phyloP scores from a whole-genome alignment of 2,888 invertebrate species.

The Coelinius sp. region DNA sequence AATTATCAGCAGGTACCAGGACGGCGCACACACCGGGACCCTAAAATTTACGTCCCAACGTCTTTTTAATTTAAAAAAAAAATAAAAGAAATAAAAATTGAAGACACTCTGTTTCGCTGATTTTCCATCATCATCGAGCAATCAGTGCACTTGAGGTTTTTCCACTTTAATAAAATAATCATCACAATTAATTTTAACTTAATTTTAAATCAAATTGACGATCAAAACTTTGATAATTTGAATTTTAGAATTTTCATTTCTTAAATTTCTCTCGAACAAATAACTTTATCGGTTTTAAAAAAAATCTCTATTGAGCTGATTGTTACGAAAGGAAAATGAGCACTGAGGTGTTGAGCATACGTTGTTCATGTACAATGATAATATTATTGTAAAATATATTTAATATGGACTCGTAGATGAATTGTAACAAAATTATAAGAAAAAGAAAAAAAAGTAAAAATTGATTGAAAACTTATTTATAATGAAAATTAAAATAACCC shows the following conservation, averaged over 20 bases:
- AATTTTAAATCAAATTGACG: background rate
- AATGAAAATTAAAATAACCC: background rate
- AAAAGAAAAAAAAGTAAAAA: no score
- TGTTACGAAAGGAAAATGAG: slow-evolving; percentile 56
- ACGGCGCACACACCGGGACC: slow-evolving; percentile 65
- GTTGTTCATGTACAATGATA: slow-evolving; percentile 70
- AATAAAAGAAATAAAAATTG: background rate
- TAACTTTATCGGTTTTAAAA: background rate
- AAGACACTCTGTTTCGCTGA: background rate
- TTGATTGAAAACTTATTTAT: background rate
- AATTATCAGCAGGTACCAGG: slow-evolving; percentile 58
- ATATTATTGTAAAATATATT: slow-evolving; percentile 70
- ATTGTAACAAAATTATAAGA: background rate
- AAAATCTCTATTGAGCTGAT: slow-evolving; percentile 47
- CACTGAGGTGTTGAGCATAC: slow-evolving; percentile 65
- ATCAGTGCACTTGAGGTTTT: slow-evolving; percentile 57
- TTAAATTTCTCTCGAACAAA: background rate
- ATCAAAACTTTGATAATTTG: background rate
- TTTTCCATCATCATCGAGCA: slow-evolving; percentile 36
- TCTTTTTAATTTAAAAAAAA: slow-evolving; percentile 54
- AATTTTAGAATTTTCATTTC: slow-evolving; percentile 9
- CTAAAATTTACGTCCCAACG: slow-evolving; percentile 62
- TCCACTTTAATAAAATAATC: slow-evolving; percentile 5
- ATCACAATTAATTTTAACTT: background rate
- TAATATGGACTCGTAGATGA: slow-evolving; percentile 66